Conservation (phyloP, 2,113 vertebrate genomes). For the Podarcis muralis region DNA sequence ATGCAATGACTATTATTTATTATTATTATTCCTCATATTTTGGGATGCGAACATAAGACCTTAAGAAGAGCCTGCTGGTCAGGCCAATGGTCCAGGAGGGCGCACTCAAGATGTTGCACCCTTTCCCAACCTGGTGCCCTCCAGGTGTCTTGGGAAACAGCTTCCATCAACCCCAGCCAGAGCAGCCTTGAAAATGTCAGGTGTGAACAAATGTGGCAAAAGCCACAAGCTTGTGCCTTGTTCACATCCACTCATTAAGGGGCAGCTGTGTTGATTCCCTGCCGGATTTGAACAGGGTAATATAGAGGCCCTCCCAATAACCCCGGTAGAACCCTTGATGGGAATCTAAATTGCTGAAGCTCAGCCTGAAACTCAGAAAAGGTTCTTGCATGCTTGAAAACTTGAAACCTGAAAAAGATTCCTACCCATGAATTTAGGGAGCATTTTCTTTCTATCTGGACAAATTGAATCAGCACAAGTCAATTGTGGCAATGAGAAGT, state of each 20-base stretch:
- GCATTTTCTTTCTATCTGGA: slow-evolving; percentile 13
- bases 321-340: slow-evolving; percentile 4
- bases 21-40: too few species aligned
- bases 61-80: neutral
- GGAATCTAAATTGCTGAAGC: slow-evolving; percentile 46
- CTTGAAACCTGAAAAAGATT: too few species aligned
- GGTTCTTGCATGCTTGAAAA: too few species aligned
- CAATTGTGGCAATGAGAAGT: slow-evolving; percentile 68
- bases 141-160: too few species aligned
- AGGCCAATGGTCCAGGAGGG: too few species aligned
- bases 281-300: slow-evolving; percentile 19
- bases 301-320: slow-evolving; percentile 11
- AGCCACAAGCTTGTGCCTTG: too few species aligned
- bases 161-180: too few species aligned
- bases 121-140: too few species aligned
- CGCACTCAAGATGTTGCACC: neutral
- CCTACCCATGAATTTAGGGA: neutral
- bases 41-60: neutral
- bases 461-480: slow-evolving; percentile 73
- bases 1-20: too few species aligned
- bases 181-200: neutral
- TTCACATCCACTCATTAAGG: neutral
- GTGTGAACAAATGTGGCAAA: neutral
- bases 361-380: slow-evolving; percentile 46
- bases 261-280: neutral